Evolutionary conservation across 2,888 invertebrate species (phyloP), one percentile per base, ranked within the genome.

Genomic region (Teleogryllus oceanicus): DNA sequence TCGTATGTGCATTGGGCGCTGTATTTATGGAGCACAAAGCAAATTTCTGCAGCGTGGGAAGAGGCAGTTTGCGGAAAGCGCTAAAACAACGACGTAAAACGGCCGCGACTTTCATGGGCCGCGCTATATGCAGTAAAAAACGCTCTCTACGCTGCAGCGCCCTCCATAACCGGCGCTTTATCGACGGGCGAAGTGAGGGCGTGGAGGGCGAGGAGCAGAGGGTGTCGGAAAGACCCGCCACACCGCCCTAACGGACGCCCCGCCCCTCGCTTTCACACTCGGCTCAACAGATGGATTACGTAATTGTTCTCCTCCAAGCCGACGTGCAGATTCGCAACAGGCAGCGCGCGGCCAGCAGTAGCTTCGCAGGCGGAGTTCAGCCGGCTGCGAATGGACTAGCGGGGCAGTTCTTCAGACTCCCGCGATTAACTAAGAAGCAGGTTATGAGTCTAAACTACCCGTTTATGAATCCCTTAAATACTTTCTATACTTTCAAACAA

Each of bases 1-100:
- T 12, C 62, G 62, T 62, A 62, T 62, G 62, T 62, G n/a, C 62
- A 62, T 62, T 62, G 62, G 62, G 62, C 62, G 62, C 62, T n/a
- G 62, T 62, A 62, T 62, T 62, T 62, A 62, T 62, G 62, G 62
- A 62, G 62, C 62, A 62, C 62, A 62, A 62, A 62, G 62, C 62
- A 62, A 62, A 62, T 62, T 62, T 62, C 62, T 62, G 62, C 62
- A 62, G 62, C 62, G 62, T 16, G 62, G 62, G 62, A 62, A 62
- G 62, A 62, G 62, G 62, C 62, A 62, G 62, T 62, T 62, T 62
- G 62, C 62, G 62, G 62, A 62, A 62, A 62, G 62, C 62, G 62
- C 62, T 62, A 62, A 62, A 62, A 62, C 62, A 62, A 62, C 62
- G 62, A 62, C 62, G n/a, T 62, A 62, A 62, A 62, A 62, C 62